Conservation (phyloP, 2,113 vertebrate species). For the Notothenia coriiceps region DNA sequence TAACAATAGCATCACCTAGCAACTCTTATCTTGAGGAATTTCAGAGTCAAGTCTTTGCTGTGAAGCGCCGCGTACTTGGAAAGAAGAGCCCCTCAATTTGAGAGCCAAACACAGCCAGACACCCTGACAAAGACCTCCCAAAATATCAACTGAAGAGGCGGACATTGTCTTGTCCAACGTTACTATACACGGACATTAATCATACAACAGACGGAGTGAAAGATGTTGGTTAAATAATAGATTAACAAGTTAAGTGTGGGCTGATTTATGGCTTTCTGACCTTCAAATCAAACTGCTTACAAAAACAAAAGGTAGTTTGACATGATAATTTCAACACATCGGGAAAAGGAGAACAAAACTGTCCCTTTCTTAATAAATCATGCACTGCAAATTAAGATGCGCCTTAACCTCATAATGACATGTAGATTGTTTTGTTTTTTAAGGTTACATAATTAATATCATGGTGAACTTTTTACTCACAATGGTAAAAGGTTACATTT, state of each 20-base stretch:
- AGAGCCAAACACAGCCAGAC: slow-evolving; percentile 69
- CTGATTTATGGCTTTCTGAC: slow-evolving; percentile 74
- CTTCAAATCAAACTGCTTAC: slow-evolving; percentile 41
- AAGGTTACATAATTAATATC: not conserved
- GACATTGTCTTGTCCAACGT: slow-evolving; percentile 69
- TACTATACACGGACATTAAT: slow-evolving; percentile 76
- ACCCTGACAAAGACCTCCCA: slow-evolving; percentile 73
- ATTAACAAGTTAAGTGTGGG: slow-evolving; percentile 81
- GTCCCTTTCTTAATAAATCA: not conserved
- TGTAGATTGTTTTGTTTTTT: not conserved
- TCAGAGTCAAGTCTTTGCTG: slow-evolving; percentile 84
- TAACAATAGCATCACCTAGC: slow-evolving; percentile 84
- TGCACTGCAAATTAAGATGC: not conserved
- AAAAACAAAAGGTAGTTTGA: slow-evolving; percentile 57
- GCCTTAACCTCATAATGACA: not conserved
- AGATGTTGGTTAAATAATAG: slow-evolving; percentile 64
- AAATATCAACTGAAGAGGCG: slow-evolving; percentile 68
- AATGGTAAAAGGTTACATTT: not conserved
- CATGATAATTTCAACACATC: slow-evolving; percentile 6
- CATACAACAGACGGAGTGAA: slow-evolving; percentile 71
- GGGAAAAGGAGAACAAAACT: not conserved
- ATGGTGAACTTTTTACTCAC: not conserved
- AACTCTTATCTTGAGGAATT: slow-evolving; percentile 84
- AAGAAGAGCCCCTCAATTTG: slow-evolving; percentile 74
- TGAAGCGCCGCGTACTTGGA: slow-evolving; percentile 75